Conservation (phyloP, 2,888 invertebrate genomes). For the Lasius platythorax region DNA sequence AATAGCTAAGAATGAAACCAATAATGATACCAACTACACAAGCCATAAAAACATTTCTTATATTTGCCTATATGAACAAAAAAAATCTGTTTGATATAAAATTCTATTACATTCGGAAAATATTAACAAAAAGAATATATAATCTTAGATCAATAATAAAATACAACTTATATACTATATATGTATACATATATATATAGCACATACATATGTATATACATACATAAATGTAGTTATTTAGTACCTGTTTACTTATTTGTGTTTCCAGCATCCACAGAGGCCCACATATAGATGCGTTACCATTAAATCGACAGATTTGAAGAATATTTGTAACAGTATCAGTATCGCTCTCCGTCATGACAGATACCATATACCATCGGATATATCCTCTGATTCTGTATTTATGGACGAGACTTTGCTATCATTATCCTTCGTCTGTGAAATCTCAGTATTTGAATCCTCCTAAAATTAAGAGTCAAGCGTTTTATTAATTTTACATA, state of each 20-base stretch:
- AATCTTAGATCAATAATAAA: not conserved
- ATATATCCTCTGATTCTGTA: constrained; percentile 25
- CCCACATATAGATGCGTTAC: not conserved
- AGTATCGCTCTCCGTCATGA: constrained; percentile 23
- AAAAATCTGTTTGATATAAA: not conserved
- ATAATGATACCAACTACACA: constrained; percentile 4
- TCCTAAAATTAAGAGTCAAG: not conserved
- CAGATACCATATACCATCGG: constrained; percentile 30
- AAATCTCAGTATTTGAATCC: not conserved
- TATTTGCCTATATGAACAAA: not conserved
- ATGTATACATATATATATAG: not conserved
- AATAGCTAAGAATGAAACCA: not conserved
- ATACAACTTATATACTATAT: not conserved
- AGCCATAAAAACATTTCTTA: not conserved
- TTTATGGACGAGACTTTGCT: not conserved
- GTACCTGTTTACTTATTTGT: not conserved
- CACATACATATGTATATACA: not conserved
- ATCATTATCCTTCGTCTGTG: not conserved
- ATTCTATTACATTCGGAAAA: not conserved
- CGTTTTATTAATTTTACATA: not conserved
- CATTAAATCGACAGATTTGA: not conserved
- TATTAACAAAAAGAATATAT: not conserved
- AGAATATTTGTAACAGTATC: not conserved
- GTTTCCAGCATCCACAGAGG: not conserved
- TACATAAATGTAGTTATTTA: not conserved